A percentile compares a stretch with the other conserved stretches of the same genome.
Conservation (phyloP, 2,113 vertebrate genomes). For the Anoplopoma fimbria region DNA sequence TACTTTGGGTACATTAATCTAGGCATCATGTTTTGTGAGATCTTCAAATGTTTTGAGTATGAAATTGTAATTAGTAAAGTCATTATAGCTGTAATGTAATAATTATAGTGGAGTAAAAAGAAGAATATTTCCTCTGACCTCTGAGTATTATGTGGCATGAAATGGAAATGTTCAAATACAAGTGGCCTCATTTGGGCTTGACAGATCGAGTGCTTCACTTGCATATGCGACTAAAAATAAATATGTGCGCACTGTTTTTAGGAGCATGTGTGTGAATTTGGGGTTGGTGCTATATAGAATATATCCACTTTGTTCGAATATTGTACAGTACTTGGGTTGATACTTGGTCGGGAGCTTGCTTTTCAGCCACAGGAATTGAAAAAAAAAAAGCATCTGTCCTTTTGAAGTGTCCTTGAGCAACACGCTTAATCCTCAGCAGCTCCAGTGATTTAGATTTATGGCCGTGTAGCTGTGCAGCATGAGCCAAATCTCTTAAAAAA, state of each 20-base stretch:
- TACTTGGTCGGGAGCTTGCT: background rate
- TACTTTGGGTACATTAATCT: background rate
- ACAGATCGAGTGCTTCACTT: background rate
- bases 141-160: background rate
- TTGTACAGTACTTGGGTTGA: constrained; percentile 11
- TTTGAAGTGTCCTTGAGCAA: constrained; percentile 62
- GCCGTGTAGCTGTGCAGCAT: constrained; percentile 12
- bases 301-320: background rate
- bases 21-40: background rate
- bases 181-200: background rate
- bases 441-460: constrained; percentile 56
- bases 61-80: background rate
- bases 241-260: background rate
- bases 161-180: background rate
- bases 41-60: background rate
- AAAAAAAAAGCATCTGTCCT: constrained; percentile 8
- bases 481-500: constrained; percentile 41
- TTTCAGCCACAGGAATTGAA: constrained; percentile 10
- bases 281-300: background rate
- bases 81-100: background rate
- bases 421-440: constrained; percentile 49
- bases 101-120: background rate
- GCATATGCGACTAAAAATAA: background rate
- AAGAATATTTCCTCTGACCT: background rate
- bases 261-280: background rate